These are phyloP conservation scores for Hepsetus odoe DNA, from an alignment of 2,113 vertebrate species.

Conservation along the genomic window DNA sequence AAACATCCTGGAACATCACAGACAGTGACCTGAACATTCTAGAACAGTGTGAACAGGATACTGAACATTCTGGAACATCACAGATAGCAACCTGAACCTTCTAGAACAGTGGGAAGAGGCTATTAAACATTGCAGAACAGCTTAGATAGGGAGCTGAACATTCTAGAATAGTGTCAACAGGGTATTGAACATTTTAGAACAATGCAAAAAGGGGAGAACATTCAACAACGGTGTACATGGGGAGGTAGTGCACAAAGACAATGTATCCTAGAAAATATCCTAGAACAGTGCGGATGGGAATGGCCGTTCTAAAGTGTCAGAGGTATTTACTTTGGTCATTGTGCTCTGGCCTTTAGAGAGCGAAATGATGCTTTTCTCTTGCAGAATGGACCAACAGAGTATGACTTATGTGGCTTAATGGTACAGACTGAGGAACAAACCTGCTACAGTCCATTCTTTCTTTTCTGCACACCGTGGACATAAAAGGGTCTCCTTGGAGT, in stretches of 20 bases:
- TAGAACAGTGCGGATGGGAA: no score
- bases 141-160: no score
- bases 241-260: no score
- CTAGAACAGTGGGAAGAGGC: neutral
- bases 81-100: neutral
- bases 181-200: neutral
- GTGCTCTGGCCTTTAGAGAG: neutral
- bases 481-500: conserved; percentile 3
- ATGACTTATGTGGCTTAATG: neutral
- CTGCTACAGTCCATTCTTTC: neutral
- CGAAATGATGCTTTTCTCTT: neutral
- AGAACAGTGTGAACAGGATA: no score
- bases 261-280: no score
- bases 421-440: conserved; percentile 29
- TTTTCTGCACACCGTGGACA: neutral
- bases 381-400: neutral
- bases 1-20: neutral
- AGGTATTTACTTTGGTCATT: no score
- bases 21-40: no score
- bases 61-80: neutral
- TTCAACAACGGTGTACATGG: neutral
- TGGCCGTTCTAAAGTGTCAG: no score
- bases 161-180: no score
- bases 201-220: neutral
- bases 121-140: neutral